These are phyloP conservation scores for Parasteatoda lunata DNA, from an alignment of 2,888 invertebrate genomes.

Conservation along the genomic window DNA sequence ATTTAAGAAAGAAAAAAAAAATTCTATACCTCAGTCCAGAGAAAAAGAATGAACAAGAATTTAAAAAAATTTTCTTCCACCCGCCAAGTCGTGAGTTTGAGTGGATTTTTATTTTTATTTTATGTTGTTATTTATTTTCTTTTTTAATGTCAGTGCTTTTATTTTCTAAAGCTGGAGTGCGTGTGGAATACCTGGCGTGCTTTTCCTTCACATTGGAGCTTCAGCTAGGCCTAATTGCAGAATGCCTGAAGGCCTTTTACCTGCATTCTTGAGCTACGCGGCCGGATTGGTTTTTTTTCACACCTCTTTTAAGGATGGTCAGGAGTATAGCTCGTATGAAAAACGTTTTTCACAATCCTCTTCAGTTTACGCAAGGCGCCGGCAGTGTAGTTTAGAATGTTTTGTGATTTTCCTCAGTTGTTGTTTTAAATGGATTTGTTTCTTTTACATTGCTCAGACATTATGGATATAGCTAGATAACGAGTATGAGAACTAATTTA, in stretches of 20 bases:
- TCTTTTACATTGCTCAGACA: neutral
- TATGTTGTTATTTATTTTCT: slow-evolving; percentile 59
- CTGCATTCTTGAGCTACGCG: slow-evolving; percentile 67
- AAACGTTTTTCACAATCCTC: slow-evolving; percentile 58
- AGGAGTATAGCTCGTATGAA: slow-evolving; percentile 56
- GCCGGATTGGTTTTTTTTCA: slow-evolving; percentile 64
- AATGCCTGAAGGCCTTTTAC: slow-evolving; percentile 61
- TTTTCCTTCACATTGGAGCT: slow-evolving; percentile 66
- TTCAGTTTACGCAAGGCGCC: slow-evolving; percentile 49
- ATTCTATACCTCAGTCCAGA: slow-evolving; percentile 3
- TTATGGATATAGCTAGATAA: no score
- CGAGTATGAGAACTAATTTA: neutral
- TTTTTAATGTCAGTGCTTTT: slow-evolving; percentile 68
- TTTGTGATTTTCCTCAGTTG: neutral
- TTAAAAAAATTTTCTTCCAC: slow-evolving; percentile 50
- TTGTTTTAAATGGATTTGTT: neutral
- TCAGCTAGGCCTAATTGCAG: slow-evolving; percentile 67
- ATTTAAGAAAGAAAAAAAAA: slow-evolving; percentile 30
- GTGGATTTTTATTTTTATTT: slow-evolving; percentile 48
- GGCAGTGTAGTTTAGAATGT: slow-evolving; percentile 12
- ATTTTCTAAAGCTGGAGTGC: slow-evolving; percentile 58
- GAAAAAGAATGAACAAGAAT: slow-evolving; percentile 5
- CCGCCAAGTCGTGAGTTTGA: slow-evolving; percentile 63
- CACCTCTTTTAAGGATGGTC: slow-evolving; percentile 67
- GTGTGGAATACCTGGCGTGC: slow-evolving; percentile 65